Evolutionary conservation across 2,797 vertebrate genomes (phyloP), one percentile per base, ranked within the genome.

Genomic region (Typhlichthys subterraneus): DNA sequence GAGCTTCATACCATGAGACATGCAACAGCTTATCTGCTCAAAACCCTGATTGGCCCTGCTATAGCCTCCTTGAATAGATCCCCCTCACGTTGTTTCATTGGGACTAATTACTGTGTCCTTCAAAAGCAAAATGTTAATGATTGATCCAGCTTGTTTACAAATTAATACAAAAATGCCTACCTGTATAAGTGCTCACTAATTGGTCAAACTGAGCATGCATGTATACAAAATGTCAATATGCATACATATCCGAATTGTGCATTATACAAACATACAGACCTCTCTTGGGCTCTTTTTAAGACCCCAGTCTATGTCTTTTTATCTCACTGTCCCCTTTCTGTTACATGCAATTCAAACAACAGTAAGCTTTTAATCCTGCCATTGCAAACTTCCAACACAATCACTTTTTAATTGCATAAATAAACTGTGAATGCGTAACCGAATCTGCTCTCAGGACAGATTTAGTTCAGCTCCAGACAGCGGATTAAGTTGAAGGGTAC

Each of bases 51-150:
- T 65, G 55, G 53, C 73, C 51, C 42, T 53, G 49, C 57, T 60
- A 23, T 15, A 48, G 51, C 70, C 63, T 80, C 58, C 65, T 69
- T 54, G 12, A 75, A 67, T 66, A 52, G 19, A 65, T 70, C 58
- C 51, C 67, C 57, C 53, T 63, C 19, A 33, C 57, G 47, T 64
- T 45, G 80, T 92, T 92, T 91, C 90, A 85, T 45, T 75, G 92
- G 89, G 92, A 93, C 80, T 91, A 92, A 93, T 93, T 93, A 93
- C 77, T 52, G 76, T 63, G 79, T 80, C 89, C 85, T 84, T 91
- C 78, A 84, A 85, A 82, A 88, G 77, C 70, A 74, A 85, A 89
- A 88, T 84, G 81, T 84, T 88, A 88, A 92, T 86, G 88, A 89
- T 88, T 86, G 79, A 88, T 85, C 75, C 56, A 50, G 65, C 86